Evolutionary conservation across 2,888 invertebrate species (phyloP).

Genomic region (Acronicta leporina): DNA sequence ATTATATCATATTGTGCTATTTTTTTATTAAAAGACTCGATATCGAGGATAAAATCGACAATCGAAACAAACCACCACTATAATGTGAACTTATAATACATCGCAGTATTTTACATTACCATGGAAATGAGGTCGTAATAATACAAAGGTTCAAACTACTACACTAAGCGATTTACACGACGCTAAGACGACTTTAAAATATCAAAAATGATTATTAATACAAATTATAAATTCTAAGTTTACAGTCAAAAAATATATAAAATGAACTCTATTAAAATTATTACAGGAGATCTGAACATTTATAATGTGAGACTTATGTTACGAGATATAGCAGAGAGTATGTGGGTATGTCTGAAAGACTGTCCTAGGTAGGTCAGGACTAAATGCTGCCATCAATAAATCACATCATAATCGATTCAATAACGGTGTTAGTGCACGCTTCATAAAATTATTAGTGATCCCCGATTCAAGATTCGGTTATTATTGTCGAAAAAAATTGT

Average conservation of each 20-base stretch:
- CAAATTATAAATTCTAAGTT: conserved; percentile 52
- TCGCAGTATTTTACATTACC: conserved; percentile 66
- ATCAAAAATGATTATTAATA: conserved; percentile 58
- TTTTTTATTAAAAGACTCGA: conserved; percentile 54
- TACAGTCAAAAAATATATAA: conserved; percentile 54
- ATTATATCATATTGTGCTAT: conserved; percentile 73
- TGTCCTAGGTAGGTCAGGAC: conserved; percentile 32
- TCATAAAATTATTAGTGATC: conserved; percentile 1
- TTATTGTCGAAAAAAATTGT: conserved; percentile 3
- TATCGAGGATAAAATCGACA: conserved; percentile 53
- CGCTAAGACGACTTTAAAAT: conserved; percentile 67
- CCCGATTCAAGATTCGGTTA: conserved; percentile 9
- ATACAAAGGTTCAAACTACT: conserved; percentile 65
- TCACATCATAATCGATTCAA: conserved; percentile 50
- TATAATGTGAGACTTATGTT: conserved; percentile 52
- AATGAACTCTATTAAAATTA: conserved; percentile 62
- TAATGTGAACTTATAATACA: conserved; percentile 63
- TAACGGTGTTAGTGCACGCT: conserved; percentile 16
- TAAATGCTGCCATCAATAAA: conserved; percentile 57
- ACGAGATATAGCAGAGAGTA: conserved; percentile 38
- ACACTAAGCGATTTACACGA: conserved; percentile 75
- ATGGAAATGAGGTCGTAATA: conserved; percentile 67
- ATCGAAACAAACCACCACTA: conserved; percentile 60
- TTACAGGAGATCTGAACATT: conserved; percentile 65
- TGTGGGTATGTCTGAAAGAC: conserved; percentile 33